Conservation (phyloP, 2,113 vertebrate species). For the Eulacestoma nigropectus region DNA sequence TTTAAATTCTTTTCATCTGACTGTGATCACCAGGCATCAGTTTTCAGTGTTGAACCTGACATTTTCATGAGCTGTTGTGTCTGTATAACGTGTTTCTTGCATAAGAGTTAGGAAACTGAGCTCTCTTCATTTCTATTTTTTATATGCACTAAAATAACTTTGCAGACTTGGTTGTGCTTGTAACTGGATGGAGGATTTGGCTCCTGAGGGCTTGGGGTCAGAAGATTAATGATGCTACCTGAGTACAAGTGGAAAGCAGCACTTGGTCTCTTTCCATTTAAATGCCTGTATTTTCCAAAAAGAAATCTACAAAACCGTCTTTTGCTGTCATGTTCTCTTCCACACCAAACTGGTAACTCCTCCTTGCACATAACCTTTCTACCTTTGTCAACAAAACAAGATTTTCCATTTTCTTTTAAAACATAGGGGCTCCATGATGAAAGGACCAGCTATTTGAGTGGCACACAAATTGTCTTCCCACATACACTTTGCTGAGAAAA, state of each 20-base stretch:
- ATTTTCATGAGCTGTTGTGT: conserved; percentile 31
- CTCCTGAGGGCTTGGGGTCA: neutral
- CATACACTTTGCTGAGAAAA: neutral
- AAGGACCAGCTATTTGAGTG: neutral
- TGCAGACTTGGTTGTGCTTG: neutral
- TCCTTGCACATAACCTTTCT: neutral
- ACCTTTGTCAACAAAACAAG: neutral
- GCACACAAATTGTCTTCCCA: neutral
- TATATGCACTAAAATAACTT: neutral
- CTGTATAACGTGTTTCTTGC: neutral
- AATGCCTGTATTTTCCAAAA: neutral
- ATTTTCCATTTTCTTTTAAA: neutral
- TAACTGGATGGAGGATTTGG: neutral
- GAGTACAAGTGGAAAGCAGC: neutral
- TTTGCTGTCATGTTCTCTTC: neutral
- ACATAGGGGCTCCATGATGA: neutral
- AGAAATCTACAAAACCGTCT: neutral
- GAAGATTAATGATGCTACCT: neutral
- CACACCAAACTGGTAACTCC: neutral
- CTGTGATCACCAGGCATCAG: neutral
- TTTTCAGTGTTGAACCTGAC: conserved; percentile 26
- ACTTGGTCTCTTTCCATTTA: neutral
- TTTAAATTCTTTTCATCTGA: neutral
- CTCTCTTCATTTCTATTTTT: neutral
- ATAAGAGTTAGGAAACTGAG: neutral